Evolutionary conservation across 1,140 invertebrate species (phyloP).

Genomic region (Pseudomyrmex pallidus): DNA sequence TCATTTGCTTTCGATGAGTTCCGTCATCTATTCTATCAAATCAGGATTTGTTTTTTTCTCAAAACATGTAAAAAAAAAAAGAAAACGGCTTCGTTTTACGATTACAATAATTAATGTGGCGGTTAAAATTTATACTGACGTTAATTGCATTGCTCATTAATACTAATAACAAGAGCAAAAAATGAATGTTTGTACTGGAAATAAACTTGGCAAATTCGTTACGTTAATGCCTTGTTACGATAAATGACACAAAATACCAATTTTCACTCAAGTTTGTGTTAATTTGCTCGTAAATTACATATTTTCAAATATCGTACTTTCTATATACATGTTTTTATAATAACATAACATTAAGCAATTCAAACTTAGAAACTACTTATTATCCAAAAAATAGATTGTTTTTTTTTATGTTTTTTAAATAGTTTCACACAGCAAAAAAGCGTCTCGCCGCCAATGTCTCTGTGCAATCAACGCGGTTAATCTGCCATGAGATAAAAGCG

Average conservation of each 20-base stretch:
- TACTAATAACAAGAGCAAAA: constrained; percentile 42
- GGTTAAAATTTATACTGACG: constrained; percentile 24
- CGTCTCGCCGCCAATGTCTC: constrained; percentile 58
- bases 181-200: constrained; percentile 11
- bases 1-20: not conserved
- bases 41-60: constrained; percentile 9
- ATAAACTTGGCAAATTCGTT: constrained; percentile 13
- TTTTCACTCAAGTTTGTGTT: not conserved
- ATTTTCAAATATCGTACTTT: not conserved
- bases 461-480: constrained; percentile 49
- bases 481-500: constrained; percentile 56
- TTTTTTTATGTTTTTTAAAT: constrained; percentile 10
- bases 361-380: too few relatives aligned
- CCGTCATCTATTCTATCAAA: not conserved
- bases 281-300: not conserved
- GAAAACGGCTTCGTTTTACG: constrained; percentile 45
- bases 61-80: constrained; percentile 32
- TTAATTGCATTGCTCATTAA: constrained; percentile 32
- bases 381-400: not conserved
- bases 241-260: not conserved
- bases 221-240: not conserved
- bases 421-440: not conserved
- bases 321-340: not conserved
- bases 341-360: not conserved
- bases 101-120: constrained; percentile 39